Conservation (phyloP, 2,797 vertebrate species). For the Balearica regulorum region DNA sequence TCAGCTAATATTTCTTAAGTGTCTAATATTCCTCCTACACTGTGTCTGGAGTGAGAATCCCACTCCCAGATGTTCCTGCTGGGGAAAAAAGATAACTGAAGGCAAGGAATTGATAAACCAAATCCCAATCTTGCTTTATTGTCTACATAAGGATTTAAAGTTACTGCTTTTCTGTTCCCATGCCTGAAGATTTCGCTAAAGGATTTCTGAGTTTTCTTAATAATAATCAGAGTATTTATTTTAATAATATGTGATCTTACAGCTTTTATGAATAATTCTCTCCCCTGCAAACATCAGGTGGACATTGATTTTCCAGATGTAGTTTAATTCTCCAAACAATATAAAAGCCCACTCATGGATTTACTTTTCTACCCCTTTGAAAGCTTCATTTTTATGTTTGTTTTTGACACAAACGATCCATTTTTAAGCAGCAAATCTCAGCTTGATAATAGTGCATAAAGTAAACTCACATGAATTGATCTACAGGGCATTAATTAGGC, state of each 20-base stretch:
- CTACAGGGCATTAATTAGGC: not conserved
- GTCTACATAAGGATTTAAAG: not conserved
- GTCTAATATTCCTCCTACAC: not conserved
- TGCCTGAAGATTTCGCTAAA: not conserved
- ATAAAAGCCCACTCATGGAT: not conserved
- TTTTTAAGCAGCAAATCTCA: not conserved
- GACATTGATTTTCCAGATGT: not conserved
- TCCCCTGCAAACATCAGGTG: not conserved
- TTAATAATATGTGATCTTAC: not conserved
- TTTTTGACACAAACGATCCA: not conserved
- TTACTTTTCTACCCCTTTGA: not conserved
- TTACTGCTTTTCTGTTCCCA: not conserved
- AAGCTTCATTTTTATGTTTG: not conserved
- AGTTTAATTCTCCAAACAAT: not conserved
- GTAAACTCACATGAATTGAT: not conserved
- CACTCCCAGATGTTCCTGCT: not conserved
- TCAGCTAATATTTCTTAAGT: not conserved
- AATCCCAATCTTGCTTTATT: not conserved
- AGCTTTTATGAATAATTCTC: not conserved
- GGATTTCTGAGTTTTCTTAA: not conserved
- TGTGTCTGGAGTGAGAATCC: rapidly evolving
- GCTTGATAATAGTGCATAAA: not conserved
- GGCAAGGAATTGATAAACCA: not conserved
- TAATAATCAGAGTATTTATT: not conserved
- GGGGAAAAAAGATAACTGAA: not conserved